Conservation (phyloP, 2,888 invertebrate genomes). For the Scaptomyza tumidula region DNA sequence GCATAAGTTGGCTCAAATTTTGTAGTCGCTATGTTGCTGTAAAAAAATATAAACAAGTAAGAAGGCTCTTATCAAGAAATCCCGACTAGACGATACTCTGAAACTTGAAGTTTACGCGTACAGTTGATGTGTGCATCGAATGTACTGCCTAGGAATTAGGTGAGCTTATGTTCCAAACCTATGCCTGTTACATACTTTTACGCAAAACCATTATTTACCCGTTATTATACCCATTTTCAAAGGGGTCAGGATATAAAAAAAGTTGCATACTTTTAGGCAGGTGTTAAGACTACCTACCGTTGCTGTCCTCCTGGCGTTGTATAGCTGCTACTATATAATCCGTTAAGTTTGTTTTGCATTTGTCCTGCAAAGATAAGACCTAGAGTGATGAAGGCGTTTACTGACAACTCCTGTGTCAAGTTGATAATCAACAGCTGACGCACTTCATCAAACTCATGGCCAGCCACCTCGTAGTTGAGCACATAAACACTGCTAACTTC, state of each 20-base stretch:
- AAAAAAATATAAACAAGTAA: conserved; percentile 66
- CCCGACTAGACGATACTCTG: too few species aligned
- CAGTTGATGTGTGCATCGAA: too few species aligned
- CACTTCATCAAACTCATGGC: conserved; percentile 50
- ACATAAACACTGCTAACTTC: conserved; percentile 75
- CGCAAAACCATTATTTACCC: too few species aligned
- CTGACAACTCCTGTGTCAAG: conserved; percentile 63
- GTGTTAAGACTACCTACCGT: conserved; percentile 82
- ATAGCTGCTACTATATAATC: conserved; percentile 90
- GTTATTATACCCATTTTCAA: too few species aligned
- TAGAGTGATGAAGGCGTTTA: conserved; percentile 85
- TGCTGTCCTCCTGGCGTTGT: conserved; percentile 81
- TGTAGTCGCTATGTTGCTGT: conserved; percentile 92
- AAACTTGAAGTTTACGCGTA: too few species aligned
- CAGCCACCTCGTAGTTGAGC: conserved; percentile 27
- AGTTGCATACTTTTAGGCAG: conserved; percentile 49
- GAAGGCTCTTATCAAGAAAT: too few species aligned
- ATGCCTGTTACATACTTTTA: too few species aligned
- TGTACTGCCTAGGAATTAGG: too few species aligned
- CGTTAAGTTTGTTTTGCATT: conserved; percentile 88
- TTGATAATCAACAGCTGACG: conserved; percentile 75
- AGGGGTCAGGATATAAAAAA: neutral
- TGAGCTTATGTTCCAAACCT: too few species aligned
- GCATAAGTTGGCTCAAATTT: conserved; percentile 98
- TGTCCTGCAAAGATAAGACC: conserved; percentile 88